Evolutionary conservation across 2,797 vertebrate genomes (phyloP).

Genomic region (Arrhamphus sclerolepis): DNA sequence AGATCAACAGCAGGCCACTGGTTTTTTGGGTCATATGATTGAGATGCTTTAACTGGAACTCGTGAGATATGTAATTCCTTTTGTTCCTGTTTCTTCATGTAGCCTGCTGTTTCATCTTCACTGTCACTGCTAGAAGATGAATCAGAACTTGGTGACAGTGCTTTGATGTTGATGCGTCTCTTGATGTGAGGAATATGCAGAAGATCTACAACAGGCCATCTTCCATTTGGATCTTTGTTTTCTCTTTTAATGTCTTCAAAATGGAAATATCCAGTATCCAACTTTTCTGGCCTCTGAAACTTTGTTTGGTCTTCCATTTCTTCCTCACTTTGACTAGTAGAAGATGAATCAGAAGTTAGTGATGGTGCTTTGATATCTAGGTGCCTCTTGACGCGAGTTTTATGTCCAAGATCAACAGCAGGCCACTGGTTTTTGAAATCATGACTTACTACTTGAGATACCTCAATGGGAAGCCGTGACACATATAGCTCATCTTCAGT

Average conservation of each 20-base stretch:
- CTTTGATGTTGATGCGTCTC: slow-evolving; percentile 18
- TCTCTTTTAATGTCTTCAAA: background rate
- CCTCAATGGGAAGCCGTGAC: background rate
- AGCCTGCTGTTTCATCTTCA: slow-evolving; percentile 9
- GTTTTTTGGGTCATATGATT: background rate
- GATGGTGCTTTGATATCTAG: slow-evolving; percentile 26
- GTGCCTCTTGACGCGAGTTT: background rate
- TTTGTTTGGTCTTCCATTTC: background rate
- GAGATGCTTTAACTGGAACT: background rate
- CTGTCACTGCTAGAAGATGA: slow-evolving; percentile 34
- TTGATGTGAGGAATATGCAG: background rate
- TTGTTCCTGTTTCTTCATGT: background rate
- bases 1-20: slow-evolving; percentile 13
- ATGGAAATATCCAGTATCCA: background rate
- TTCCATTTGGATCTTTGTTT: background rate
- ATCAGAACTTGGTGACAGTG: background rate
- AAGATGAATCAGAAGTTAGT: slow-evolving; percentile 12
- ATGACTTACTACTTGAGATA: background rate
- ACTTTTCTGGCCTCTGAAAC: background rate
- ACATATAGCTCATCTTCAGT: background rate
- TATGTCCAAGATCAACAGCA: background rate
- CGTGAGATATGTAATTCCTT: background rate
- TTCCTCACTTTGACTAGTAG: slow-evolving; percentile 19
- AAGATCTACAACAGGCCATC: slow-evolving; percentile 21
- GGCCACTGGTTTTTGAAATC: slow-evolving; percentile 9